Conservation (phyloP, 2,113 vertebrate genomes). For the Dermatemys mawii region DNA sequence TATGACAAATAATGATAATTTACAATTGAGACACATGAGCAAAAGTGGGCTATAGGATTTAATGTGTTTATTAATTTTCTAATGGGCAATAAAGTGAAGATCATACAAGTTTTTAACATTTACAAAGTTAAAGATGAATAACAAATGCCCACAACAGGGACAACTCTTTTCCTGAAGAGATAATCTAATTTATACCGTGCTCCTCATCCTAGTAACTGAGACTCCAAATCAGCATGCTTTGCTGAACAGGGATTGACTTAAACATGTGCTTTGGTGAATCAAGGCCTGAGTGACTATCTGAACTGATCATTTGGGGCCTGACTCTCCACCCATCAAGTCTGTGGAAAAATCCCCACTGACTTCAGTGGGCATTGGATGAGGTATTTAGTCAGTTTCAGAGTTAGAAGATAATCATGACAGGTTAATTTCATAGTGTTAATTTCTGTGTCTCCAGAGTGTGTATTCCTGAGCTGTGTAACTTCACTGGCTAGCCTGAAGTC, state of each 20-base stretch:
- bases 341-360: background rate
- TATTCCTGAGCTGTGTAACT: background rate
- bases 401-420: background rate
- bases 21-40: background rate
- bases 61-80: background rate
- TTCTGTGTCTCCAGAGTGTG: background rate
- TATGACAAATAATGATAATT: background rate
- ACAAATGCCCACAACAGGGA: constrained; percentile 20
- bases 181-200: constrained; percentile 56
- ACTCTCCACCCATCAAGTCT: background rate
- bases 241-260: background rate
- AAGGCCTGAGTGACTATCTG: background rate
- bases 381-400: background rate
- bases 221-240: background rate
- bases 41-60: background rate
- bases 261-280: background rate
- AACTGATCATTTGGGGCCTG: background rate
- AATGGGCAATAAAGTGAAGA: background rate
- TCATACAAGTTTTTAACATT: background rate
- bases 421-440: background rate
- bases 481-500: background rate
- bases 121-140: background rate
- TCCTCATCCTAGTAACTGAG: constrained; percentile 52
- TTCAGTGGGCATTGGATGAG: background rate
- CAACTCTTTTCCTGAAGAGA: constrained; percentile 20